Evolutionary conservation across 2,888 invertebrate species (phyloP).

Genomic region (Cheilosia vernalis): DNA sequence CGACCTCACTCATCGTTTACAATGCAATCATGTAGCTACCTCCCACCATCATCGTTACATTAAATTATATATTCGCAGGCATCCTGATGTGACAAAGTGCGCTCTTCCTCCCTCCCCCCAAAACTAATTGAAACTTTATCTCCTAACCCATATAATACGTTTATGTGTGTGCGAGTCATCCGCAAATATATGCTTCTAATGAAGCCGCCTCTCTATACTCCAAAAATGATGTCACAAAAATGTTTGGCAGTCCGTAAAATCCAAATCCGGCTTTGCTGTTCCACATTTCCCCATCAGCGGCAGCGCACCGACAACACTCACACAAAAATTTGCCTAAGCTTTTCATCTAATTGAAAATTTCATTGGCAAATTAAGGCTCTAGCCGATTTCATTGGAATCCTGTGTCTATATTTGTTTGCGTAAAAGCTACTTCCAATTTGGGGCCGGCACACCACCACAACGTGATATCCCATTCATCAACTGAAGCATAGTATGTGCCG

Average conservation of each 20-base stretch:
- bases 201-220: slow-evolving; percentile 3
- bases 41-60: slow-evolving; percentile 6
- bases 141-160: slow-evolving; percentile 3
- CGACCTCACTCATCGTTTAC: not conserved
- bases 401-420: slow-evolving; percentile 45
- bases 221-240: slow-evolving; percentile 63
- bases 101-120: not conserved
- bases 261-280: slow-evolving; percentile 59
- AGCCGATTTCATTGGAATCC: slow-evolving; percentile 34
- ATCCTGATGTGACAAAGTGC: slow-evolving; percentile 30
- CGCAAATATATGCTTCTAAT: slow-evolving; percentile 36
- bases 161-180: not conserved
- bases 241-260: slow-evolving; percentile 60
- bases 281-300: slow-evolving; percentile 40
- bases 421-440: slow-evolving; percentile 41
- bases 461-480: slow-evolving; percentile 63
- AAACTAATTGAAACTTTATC: slow-evolving; percentile 58
- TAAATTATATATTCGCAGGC: slow-evolving; percentile 20
- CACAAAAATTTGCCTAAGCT: slow-evolving; percentile 57
- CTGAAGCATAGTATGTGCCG: slow-evolving; percentile 45
- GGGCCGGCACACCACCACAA: slow-evolving; percentile 19
- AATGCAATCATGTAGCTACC: not conserved
- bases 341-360: slow-evolving; percentile 72
- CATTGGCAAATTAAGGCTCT: slow-evolving; percentile 66
- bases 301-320: slow-evolving; percentile 23